phyloP scores from a whole-genome alignment of 1,140 invertebrate species.

The Tetramorium simillimum region DNA sequence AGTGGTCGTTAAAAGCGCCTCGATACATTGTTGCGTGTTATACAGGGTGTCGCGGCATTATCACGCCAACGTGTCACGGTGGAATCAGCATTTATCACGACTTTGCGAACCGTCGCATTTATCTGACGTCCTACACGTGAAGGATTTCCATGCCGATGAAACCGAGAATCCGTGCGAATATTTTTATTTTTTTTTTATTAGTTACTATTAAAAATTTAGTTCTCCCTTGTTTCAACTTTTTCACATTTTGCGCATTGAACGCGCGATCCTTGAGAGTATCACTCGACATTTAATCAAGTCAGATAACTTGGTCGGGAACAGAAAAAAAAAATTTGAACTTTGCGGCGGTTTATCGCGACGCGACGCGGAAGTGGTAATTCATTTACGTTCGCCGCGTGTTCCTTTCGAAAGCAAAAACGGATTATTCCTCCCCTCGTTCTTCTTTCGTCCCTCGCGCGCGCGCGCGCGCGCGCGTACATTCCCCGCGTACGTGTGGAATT shows the following conservation, averaged over 20 bases:
- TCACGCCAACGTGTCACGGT: neutral
- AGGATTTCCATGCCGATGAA: neutral
- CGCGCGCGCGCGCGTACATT: neutral
- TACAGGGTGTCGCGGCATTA: neutral
- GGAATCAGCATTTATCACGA: neutral
- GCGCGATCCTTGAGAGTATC: neutral
- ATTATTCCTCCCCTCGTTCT: neutral
- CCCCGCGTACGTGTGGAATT: conserved; percentile 1
- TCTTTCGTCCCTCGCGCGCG: neutral
- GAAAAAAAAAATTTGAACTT: neutral
- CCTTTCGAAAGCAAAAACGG: conserved; percentile 28
- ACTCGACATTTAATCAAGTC: conserved; percentile 2
- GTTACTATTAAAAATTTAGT: neutral
- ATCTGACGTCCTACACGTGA: neutral
- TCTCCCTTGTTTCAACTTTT: neutral
- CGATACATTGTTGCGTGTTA: neutral
- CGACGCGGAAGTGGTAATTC: conserved; percentile 20
- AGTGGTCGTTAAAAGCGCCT: conserved; percentile 11
- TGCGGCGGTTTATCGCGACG: neutral
- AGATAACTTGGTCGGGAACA: neutral
- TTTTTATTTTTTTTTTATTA: neutral
- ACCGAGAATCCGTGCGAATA: neutral
- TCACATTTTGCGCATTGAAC: neutral
- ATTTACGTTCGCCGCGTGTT: conserved; percentile 13
- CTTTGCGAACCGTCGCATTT: neutral